phyloP scores from a whole-genome alignment of 2,888 invertebrate species.

The Myathropa florea region DNA sequence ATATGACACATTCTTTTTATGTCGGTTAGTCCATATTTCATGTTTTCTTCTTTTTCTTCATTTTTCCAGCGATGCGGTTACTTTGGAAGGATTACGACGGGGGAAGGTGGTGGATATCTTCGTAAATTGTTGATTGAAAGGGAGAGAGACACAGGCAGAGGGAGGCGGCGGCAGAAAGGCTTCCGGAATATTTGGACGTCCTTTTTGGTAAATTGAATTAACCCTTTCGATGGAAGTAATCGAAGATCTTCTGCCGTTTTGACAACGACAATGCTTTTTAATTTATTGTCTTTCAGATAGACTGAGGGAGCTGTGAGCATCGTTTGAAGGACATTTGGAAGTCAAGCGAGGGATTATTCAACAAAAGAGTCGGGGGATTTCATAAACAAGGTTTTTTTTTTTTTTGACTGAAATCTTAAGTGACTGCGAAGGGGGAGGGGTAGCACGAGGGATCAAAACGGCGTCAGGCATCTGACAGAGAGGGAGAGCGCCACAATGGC shows the following conservation, averaged over 20 bases:
- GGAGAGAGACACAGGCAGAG: not conserved
- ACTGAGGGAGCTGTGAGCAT: not conserved
- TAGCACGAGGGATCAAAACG: too few relatives aligned
- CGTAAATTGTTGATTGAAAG: slow-evolving; percentile 46
- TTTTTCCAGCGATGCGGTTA: slow-evolving; percentile 2
- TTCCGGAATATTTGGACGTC: slow-evolving; percentile 10
- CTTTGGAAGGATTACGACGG: slow-evolving; percentile 31
- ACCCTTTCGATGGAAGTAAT: slow-evolving; percentile 18
- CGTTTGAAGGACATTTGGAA: not conserved
- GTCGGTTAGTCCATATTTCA: slow-evolving; percentile 48
- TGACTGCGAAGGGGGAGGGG: too few relatives aligned
- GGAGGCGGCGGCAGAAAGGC: not conserved
- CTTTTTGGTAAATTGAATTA: slow-evolving; percentile 49
- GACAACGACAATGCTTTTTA: not conserved
- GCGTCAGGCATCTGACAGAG: too few relatives aligned
- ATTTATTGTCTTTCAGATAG: slow-evolving; percentile 35
- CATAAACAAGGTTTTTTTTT: not conserved
- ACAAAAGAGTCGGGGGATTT: not conserved
- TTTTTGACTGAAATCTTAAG: too few relatives aligned
- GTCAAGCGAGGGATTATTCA: not conserved
- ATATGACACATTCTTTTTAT: slow-evolving; percentile 53
- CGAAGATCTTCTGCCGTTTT: slow-evolving; percentile 23
- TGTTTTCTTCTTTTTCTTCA: not conserved
- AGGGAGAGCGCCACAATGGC: too few relatives aligned
- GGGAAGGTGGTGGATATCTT: not conserved